Evolutionary conservation across 2,113 vertebrate species (phyloP), one percentile per base, ranked within the genome.

Genomic region (Chamaetylas fuelleborni): DNA sequence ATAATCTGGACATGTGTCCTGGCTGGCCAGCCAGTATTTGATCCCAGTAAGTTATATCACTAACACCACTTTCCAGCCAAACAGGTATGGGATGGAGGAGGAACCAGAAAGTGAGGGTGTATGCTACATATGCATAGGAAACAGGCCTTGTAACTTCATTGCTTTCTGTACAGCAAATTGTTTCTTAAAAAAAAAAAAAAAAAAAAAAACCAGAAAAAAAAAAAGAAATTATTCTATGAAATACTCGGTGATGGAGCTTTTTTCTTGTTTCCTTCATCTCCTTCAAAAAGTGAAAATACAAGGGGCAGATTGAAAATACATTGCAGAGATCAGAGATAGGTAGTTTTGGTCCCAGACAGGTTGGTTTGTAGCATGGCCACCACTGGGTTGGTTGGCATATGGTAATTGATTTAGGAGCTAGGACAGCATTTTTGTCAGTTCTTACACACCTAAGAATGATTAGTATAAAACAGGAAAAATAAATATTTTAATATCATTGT

Each of bases 1-100:
- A 66, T 85, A 64, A 90, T 93, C 29, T 69, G 60, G n/a, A 40
- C 2, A 0, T 22, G 20, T 38, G 5, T 82, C 33, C 70, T 67
- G 88, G 34, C 64, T 90, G 16, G 34, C 67, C 20, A 24, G 51
- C 34, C 1, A 12, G 60, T 50, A 13, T 77, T 94, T 93, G 51
- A 65, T 60, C 45, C 29, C 36, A 69, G 5, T 77, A 53, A 73
- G 4, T 94, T 73, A 33, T 34, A 50, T 26, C 77, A 86, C 34
- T 33, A 20, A 19, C 67, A 73, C 42, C 60, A 25, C 60, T 90
- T 94, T 88, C 90, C 74, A 70, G 92, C 26, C 76, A 88, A 90
- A 88, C 96, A 92, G 86, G 88, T 94, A 88, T 56, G 64, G 82
- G 64, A 19, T 83, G 88, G 56, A 70, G 86, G 82, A 95, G 42